Evolutionary conservation across 1,140 invertebrate species (phyloP).

Genomic region (Bradynema listronoti): DNA sequence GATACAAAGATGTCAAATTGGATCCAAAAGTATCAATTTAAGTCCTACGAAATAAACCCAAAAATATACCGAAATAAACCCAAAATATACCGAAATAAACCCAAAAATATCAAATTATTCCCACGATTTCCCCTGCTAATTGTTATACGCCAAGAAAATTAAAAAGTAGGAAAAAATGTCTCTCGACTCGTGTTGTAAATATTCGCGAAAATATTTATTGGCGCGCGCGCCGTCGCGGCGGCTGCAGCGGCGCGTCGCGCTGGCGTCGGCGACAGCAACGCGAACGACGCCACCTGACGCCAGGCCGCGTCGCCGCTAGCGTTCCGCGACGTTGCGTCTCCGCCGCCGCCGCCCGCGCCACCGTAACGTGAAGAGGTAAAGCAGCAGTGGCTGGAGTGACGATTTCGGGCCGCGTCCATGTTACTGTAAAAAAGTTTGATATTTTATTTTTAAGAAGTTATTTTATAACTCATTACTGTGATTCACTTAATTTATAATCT

Average conservation of each 20-base stretch:
- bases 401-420: constrained; percentile 27
- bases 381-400: constrained; percentile 17
- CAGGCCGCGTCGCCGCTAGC: constrained; percentile 20
- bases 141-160: too few relatives aligned
- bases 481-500: constrained; percentile 9
- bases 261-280: constrained; percentile 40
- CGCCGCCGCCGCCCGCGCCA: constrained; percentile 6
- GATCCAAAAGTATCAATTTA: too few relatives aligned
- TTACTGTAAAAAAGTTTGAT: constrained; percentile 16
- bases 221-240: too few relatives aligned
- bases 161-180: constrained; percentile 38
- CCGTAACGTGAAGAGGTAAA: constrained; percentile 7
- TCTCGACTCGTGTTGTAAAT: constrained; percentile 37
- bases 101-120: too few relatives aligned
- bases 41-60: too few relatives aligned
- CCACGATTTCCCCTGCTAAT: too few relatives aligned
- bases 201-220: constrained; percentile 35
- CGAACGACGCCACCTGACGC: constrained; percentile 30
- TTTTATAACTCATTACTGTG: constrained; percentile 3
- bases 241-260: constrained; percentile 23
- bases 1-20: too few relatives aligned
- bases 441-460: background rate
- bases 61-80: too few relatives aligned
- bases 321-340: constrained; percentile 4
- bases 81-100: too few relatives aligned